Base-by-base conservation (phyloP, 2,888 invertebrate genomes). In the Neoascia interrupta region DNA sequence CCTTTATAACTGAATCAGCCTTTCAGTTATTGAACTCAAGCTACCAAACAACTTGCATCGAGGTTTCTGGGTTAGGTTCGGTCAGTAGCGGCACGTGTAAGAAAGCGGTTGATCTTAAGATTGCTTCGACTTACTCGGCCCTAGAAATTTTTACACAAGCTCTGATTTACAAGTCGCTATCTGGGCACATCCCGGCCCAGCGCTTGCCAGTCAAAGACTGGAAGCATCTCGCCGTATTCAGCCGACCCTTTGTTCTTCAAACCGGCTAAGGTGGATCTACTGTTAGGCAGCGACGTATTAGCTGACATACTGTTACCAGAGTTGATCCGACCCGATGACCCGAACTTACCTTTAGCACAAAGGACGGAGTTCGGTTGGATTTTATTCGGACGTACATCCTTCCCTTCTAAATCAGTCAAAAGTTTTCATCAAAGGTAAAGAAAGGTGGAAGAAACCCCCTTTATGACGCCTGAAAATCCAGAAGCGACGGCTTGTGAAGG, bases 391-490 rank as follows among this genome's bases (percentile, higher is more conserved):
- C 4, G 15, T 5, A 16, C 43, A 10, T 23, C 43, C 2, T 3
- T 19, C 13, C 6, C 4, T 1, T 13, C 15, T 34, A 8, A 28
- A 1, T 5, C 15, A 6, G 21, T 37, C 3, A 37, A 36, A 11
- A 34, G 6, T 21, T 60, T 47, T 58, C 28, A 21, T 13, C 34
- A 43, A 11, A 18, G 11, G 2, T 28, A 18, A 3, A 28, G 64
- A 58, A 41, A 64, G 10, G 11, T 36, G 3, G 60, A 66, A 45
- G n/a, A n/a, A n/a, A n/a, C n/a, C n/a, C n/a, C n/a, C n/a, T n/a
- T n/a, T n/a, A n/a, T n/a, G n/a, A n/a, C 3, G 2, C 2, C 6
- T 0, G 18, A 47, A 11, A 60, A 37, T 13, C 39, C 51, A 13
- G 74, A 68, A 47, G 19, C 58, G 2, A 5, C 8, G 0, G 23